phyloP scores from a whole-genome alignment of 2,113 vertebrate species.

The Ceyx melanurus region DNA sequence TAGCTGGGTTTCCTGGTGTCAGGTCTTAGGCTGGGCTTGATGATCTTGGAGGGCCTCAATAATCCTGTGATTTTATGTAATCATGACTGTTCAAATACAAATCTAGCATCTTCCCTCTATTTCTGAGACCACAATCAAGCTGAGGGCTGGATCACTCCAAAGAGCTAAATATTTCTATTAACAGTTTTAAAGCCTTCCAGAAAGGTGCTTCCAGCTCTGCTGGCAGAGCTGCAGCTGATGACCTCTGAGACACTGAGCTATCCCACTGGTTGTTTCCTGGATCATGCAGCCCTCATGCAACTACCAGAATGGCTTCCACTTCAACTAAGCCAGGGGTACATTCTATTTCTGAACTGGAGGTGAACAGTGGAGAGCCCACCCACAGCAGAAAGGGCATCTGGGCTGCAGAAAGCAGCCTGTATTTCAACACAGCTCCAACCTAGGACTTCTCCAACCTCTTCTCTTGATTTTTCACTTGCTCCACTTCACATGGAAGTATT shows the following conservation, averaged over 20 bases:
- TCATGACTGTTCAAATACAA: neutral
- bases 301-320: neutral
- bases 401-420: neutral
- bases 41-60: too few species aligned
- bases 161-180: neutral
- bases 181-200: neutral
- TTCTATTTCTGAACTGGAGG: neutral
- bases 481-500: neutral
- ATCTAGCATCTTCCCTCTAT: neutral
- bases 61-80: too few species aligned
- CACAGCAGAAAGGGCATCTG: neutral
- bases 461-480: neutral
- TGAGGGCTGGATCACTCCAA: neutral
- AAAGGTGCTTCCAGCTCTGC: neutral
- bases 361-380: neutral
- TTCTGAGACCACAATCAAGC: neutral
- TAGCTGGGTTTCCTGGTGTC: too few species aligned
- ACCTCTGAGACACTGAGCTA: neutral
- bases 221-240: neutral
- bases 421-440: neutral
- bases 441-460: neutral
- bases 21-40: too few species aligned
- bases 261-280: neutral
- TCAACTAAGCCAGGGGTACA: neutral
- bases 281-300: neutral